Conservation (phyloP, 2,797 vertebrate genomes). For the Thunnus albacares region DNA sequence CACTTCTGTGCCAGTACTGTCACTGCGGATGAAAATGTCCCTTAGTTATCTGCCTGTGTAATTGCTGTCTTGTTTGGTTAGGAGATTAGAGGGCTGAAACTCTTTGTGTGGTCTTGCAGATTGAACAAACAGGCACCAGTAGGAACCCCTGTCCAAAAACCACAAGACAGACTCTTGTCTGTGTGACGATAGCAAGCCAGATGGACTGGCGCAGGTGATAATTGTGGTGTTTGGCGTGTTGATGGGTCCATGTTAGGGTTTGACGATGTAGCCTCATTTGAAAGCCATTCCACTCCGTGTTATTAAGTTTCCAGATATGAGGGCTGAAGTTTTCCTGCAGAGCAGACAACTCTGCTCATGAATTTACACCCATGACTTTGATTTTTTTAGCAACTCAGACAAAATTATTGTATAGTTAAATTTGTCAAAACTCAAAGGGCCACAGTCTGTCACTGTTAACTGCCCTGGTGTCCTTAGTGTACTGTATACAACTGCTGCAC, state of each 20-base stretch:
- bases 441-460: constrained; percentile 33
- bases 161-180: constrained; percentile 72
- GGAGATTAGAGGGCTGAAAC: constrained; percentile 88
- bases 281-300: constrained; percentile 44
- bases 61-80: constrained; percentile 91
- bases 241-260: constrained; percentile 66
- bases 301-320: constrained; percentile 57
- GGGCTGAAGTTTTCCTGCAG: constrained; percentile 38
- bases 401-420: constrained; percentile 8
- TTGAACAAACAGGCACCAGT: constrained; percentile 87
- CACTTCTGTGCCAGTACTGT: constrained; percentile 83
- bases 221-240: constrained; percentile 71
- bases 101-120: constrained; percentile 89
- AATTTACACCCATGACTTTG: constrained; percentile 26
- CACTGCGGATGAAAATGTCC: constrained; percentile 87
- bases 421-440: constrained; percentile 30
- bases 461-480: constrained; percentile 29
- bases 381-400: constrained; percentile 12
- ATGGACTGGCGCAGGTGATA: constrained; percentile 82
- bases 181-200: constrained; percentile 70
- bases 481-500: constrained; percentile 54
- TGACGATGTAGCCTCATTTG: constrained; percentile 62
- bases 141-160: constrained; percentile 77
- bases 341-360: constrained; percentile 18
- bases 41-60: constrained; percentile 88